These are phyloP conservation scores for Oxyruncus cristatus DNA, from an alignment of 2,113 vertebrate species.

Conservation along the genomic window DNA sequence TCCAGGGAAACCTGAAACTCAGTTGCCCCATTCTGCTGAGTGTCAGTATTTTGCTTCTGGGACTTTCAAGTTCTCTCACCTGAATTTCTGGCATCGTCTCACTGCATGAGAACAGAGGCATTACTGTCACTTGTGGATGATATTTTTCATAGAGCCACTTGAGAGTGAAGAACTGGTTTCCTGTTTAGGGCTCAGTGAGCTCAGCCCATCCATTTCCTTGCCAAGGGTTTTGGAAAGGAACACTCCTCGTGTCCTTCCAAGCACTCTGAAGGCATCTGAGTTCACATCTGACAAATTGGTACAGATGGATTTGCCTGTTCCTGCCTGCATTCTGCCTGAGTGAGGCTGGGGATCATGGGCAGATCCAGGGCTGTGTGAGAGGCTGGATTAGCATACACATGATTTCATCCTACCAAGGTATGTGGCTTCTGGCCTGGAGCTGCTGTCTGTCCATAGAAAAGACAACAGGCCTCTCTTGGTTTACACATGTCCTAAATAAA, in stretches of 20 bases:
- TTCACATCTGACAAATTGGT: background rate
- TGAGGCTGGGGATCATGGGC: background rate
- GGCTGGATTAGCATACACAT: rapidly evolving
- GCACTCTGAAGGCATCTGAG: background rate
- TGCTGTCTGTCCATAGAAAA: background rate
- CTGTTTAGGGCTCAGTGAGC: slow-evolving; percentile 5
- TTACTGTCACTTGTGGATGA: background rate
- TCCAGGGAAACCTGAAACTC: background rate
- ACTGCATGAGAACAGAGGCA: background rate
- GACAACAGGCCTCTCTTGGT: background rate
- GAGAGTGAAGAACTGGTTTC: slow-evolving; percentile 45
- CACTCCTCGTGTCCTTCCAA: background rate
- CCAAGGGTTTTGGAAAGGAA: background rate
- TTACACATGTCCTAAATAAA: background rate
- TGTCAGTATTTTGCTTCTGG: background rate
- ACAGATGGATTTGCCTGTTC: background rate
- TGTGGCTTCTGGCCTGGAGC: background rate
- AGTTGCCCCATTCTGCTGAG: background rate
- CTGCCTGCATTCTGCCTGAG: background rate
- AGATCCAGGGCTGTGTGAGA: background rate
- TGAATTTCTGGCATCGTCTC: background rate
- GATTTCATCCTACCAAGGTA: background rate
- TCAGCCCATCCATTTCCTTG: slow-evolving; percentile 3
- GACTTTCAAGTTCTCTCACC: background rate
- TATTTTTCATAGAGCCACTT: slow-evolving; percentile 34